Conservation (phyloP, 53 echinoderm and acorn worm species). For the Henricia sp. region DNA sequence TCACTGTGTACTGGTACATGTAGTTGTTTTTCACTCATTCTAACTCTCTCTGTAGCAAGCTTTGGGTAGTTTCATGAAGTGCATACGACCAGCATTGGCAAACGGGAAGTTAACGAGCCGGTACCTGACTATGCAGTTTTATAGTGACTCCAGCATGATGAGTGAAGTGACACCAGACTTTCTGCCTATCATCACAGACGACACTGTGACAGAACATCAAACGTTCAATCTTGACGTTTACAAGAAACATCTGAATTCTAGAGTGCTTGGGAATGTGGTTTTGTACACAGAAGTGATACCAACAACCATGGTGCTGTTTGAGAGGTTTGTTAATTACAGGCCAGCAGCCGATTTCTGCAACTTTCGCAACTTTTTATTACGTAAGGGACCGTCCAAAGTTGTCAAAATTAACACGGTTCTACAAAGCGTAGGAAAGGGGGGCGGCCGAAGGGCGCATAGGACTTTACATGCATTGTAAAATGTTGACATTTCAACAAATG, state of each 20-base stretch:
- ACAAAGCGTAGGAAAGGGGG: too few relatives aligned
- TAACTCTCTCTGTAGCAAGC: not conserved
- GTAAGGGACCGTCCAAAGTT: too few relatives aligned
- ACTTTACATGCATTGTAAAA: too few relatives aligned
- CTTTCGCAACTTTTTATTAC: too few relatives aligned
- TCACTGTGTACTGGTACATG: too few relatives aligned
- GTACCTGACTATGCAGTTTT: constrained; percentile 77
- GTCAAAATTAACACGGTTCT: too few relatives aligned
- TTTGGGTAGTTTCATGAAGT: constrained; percentile 56
- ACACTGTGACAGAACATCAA: constrained; percentile 7
- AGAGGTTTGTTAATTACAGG: constrained; percentile 88
- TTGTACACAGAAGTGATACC: constrained; percentile 92
- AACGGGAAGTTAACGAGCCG: constrained; percentile 65
- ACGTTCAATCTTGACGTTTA: constrained; percentile 75
- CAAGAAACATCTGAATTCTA: constrained; percentile 68
- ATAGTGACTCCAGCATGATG: constrained; percentile 46
- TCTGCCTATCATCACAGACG: constrained; percentile 73
- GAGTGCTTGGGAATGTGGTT: constrained; percentile 80
- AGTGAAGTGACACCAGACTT: constrained; percentile 75
- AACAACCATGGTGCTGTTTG: constrained; percentile 90
- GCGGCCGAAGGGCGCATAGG: too few relatives aligned
- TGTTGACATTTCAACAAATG: too few relatives aligned
- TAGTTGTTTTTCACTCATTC: too few relatives aligned
- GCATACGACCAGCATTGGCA: constrained; percentile 68
- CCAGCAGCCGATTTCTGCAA: too few relatives aligned